These are phyloP conservation scores for Polylopha cassiicola DNA, from an alignment of 2,888 invertebrate species.

Conservation along the genomic window DNA sequence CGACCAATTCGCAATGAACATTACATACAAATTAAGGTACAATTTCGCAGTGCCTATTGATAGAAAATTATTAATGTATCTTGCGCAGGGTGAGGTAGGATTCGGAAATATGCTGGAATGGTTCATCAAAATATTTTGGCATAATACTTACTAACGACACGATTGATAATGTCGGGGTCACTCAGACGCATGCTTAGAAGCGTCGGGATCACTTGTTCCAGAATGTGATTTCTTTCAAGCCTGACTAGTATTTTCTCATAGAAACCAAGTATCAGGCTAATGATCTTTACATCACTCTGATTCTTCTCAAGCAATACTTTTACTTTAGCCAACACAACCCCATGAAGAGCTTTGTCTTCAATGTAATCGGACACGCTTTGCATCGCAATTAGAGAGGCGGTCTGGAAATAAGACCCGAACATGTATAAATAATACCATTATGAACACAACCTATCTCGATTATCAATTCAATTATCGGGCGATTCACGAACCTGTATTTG, in stretches of 20 bases:
- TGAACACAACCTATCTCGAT: conserved; percentile 23
- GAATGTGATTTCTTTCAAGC: conserved; percentile 90
- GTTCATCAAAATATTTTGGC: conserved; percentile 3
- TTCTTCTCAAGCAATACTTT: conserved; percentile 88
- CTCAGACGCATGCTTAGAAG: conserved; percentile 90
- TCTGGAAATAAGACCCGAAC: conserved; percentile 81
- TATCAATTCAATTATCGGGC: too few species aligned
- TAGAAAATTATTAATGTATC: too few species aligned
- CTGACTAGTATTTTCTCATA: conserved; percentile 89
- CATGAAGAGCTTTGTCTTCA: conserved; percentile 87
- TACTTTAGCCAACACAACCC: conserved; percentile 89
- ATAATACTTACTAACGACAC: conserved; percentile 94
- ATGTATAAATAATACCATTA: conserved; percentile 2
- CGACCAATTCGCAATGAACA: conserved; percentile 5
- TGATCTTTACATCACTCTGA: conserved; percentile 86
- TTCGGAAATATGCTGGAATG: not conserved
- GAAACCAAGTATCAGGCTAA: conserved; percentile 86
- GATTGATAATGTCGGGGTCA: conserved; percentile 92
- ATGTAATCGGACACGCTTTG: conserved; percentile 90
- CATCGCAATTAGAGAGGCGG: conserved; percentile 91
- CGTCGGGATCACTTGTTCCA: conserved; percentile 93
- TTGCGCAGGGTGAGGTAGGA: too few species aligned
- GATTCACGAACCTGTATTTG: conserved; percentile 87
- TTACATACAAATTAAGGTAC: conserved; percentile 1
- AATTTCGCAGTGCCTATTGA: conserved; percentile 11